Percentiles rank a stretch among this genome's conserved stretches.
These are phyloP conservation scores for Tokudaia tokunoshimensis DNA, from an alignment of 2,797 vertebrate species.

Conservation along the genomic window DNA sequence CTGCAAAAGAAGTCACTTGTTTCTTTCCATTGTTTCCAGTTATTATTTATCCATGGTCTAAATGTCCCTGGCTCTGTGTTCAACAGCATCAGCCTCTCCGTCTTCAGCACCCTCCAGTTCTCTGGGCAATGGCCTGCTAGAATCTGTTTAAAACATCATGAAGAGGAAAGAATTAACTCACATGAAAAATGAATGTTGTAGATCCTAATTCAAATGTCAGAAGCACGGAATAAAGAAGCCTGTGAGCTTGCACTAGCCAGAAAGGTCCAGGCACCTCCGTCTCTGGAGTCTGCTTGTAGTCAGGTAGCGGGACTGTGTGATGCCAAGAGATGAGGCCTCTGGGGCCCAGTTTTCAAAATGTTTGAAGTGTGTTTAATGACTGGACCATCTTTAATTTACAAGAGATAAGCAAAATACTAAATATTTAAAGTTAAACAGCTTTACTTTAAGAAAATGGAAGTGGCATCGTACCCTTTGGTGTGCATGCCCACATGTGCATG, in stretches of 20 bases:
- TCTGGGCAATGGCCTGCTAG: slow-evolving; percentile 42
- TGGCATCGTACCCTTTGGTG: background rate
- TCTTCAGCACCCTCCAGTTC: slow-evolving; percentile 42
- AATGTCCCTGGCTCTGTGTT: slow-evolving; percentile 76
- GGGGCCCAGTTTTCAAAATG: slow-evolving; percentile 19
- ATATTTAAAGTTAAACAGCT: slow-evolving; percentile 84
- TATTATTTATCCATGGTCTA: slow-evolving; percentile 72
- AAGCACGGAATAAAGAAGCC: slow-evolving; percentile 58
- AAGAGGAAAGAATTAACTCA: slow-evolving; percentile 61
- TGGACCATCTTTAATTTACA: background rate
- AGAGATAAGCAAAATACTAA: slow-evolving; percentile 10
- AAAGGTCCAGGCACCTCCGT: background rate
- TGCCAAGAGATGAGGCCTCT: background rate
- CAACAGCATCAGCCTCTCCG: slow-evolving; percentile 73
- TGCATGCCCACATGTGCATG: background rate
- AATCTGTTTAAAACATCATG: slow-evolving; percentile 40
- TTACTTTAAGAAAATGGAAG: slow-evolving; percentile 63
- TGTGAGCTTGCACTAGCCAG: background rate
- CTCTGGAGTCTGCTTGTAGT: background rate
- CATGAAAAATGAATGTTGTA: slow-evolving; percentile 83
- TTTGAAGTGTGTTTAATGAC: background rate
- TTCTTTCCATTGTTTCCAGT: background rate
- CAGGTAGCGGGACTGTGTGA: too few species aligned
- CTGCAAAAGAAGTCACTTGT: slow-evolving; percentile 78
- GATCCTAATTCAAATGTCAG: slow-evolving; percentile 22